Evolutionary conservation across 1,140 invertebrate genomes (phyloP), one percentile per base, ranked within the genome.

Genomic region (Drosophila kanapiae): DNA sequence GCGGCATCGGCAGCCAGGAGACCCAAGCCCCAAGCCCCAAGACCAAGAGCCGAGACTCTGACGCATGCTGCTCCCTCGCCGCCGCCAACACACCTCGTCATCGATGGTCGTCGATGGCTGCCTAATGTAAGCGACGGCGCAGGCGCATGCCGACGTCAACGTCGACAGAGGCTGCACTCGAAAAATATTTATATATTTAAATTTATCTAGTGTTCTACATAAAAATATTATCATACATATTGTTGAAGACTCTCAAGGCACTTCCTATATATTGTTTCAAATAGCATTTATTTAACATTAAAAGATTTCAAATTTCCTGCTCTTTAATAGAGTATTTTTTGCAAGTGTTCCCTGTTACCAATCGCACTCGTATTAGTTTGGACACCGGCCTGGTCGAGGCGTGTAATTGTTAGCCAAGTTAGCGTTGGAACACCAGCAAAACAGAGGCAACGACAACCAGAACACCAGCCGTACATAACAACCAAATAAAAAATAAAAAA

Each of bases 351-450:
- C 2, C 11, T n/a, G 27, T 13, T n/a, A 33, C 37, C 13, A 29
- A 64, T 60, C 54, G 29, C 56, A 43, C 11, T 43, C 62, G 71
- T 51, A 70, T 88, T 88, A 80, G 80, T 71, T 87, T 65, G 54
- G 80, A 67, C 72, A 70, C 68, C 76, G 78, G 43, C 43, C 43
- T 47, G 80, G 65, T 43, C 78, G 67, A 75, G 85, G 85, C 81
- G 85, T 90, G 85, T 90, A 90, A 88, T 90, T 90, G 85, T 90
- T 90, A 90, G 54, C 82, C 80, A 88, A 88, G 84, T 90, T 84
- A 71, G 80, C 72, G 49, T 80, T 67, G 68, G 56, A 82, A 82
- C 82, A 86, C 80, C 74, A 61, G 61, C 82, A 59, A 63, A 62
- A 54, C 43, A 58, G 59, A 29, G 58, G 61, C 75, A 38, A 63